Conservation (phyloP, 30 jellyfish, hydroid and myxozoan species). For the Chironex yamaguchii region DNA sequence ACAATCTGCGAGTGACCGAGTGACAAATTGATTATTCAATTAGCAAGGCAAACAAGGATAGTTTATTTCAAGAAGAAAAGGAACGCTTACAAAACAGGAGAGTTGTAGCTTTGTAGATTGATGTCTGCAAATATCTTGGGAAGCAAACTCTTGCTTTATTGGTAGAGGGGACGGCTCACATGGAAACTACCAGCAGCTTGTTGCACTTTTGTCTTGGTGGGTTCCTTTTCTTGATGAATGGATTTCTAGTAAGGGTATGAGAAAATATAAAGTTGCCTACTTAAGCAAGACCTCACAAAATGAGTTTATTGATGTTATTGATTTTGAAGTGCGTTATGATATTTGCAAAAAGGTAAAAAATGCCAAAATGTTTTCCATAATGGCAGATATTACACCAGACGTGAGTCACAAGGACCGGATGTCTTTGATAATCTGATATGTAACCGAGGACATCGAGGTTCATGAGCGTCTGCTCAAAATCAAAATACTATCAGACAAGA, state of each 20-base stretch:
- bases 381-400: too few relatives aligned
- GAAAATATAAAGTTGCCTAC: not conserved
- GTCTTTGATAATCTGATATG: too few relatives aligned
- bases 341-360: not conserved
- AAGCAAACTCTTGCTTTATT: not conserved
- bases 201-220: conserved; percentile 15
- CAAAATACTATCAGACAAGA: too few relatives aligned
- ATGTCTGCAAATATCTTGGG: not conserved
- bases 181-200: conserved; percentile 1
- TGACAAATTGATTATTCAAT: too few relatives aligned
- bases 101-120: conserved; percentile 1
- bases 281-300: conserved; percentile 14
- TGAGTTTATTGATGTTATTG: conserved; percentile 7
- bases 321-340: not conserved
- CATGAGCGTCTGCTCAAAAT: too few relatives aligned
- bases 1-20: conserved; percentile 22
- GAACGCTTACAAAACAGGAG: conserved; percentile 13
- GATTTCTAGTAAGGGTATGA: not conserved
- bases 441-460: too few relatives aligned
- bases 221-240: conserved; percentile 12
- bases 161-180: conserved; percentile 3
- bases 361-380: too few relatives aligned
- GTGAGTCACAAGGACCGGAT: too few relatives aligned
- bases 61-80: not conserved
- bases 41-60: too few relatives aligned